Conservation (phyloP, 2,888 invertebrate genomes). For the Cephus pulcher region DNA sequence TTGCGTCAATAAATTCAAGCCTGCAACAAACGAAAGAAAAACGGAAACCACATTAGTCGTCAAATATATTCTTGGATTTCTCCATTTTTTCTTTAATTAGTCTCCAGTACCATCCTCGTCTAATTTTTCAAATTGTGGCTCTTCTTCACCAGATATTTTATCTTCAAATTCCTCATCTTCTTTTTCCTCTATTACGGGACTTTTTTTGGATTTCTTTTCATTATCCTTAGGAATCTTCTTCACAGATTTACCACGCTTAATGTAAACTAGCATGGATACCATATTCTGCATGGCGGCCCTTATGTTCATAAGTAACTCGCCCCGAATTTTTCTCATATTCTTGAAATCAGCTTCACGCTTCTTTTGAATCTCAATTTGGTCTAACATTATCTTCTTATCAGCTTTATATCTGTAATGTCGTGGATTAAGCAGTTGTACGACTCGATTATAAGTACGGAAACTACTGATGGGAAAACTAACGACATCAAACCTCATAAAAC, state of each 20-base stretch:
- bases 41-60: neutral
- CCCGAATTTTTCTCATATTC: conserved; percentile 67
- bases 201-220: conserved; percentile 17
- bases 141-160: conserved; percentile 20
- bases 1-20: conserved; percentile 44
- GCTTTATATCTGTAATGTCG: conserved; percentile 65
- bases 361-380: conserved; percentile 66
- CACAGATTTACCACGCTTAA: conserved; percentile 29
- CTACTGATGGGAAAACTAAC: neutral
- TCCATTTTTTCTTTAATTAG: neutral
- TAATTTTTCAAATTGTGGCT: conserved; percentile 27
- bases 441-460: neutral
- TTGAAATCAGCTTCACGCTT: conserved; percentile 65
- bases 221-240: conserved; percentile 10
- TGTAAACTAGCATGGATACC: conserved; percentile 68
- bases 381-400: conserved; percentile 67
- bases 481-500: neutral
- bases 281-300: conserved; percentile 72
- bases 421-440: neutral
- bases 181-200: conserved; percentile 14
- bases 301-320: conserved; percentile 71
- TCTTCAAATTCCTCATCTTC: conserved; percentile 24
- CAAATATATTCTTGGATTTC: neutral
- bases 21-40: conserved; percentile 31
- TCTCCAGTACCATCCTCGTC: conserved; percentile 40